phyloP scores from a whole-genome alignment of 2,888 invertebrate genomes.

The Synergus gifuensis region DNA sequence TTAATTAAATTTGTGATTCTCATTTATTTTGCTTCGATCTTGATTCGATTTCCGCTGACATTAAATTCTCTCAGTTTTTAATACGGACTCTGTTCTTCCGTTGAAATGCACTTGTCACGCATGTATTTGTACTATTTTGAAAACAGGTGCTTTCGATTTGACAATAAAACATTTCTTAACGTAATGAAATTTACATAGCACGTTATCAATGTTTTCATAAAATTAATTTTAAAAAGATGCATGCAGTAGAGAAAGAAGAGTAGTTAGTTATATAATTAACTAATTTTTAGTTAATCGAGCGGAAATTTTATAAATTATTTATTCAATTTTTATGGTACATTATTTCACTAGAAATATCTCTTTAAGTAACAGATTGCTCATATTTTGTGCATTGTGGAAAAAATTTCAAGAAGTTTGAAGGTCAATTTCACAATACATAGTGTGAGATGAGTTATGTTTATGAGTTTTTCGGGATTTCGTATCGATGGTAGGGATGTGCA shows the following conservation, averaged over 20 bases:
- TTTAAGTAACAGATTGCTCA: neutral
- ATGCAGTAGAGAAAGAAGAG: too few species aligned
- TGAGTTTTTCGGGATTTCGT: neutral
- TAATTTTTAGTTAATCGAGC: too few species aligned
- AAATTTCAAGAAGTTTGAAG: neutral
- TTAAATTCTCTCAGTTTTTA: constrained; percentile 40
- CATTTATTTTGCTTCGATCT: constrained; percentile 11
- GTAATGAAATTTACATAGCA: constrained; percentile 24
- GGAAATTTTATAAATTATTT: too few species aligned
- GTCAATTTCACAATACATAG: neutral
- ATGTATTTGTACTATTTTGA: constrained; percentile 4
- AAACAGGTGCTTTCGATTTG: neutral
- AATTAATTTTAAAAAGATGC: neutral
- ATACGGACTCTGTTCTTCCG: constrained; percentile 62
- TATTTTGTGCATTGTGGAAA: neutral
- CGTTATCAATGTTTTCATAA: constrained; percentile 35
- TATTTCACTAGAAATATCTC: neutral
- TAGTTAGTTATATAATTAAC: too few species aligned
- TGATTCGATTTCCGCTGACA: constrained; percentile 17
- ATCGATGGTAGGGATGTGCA: neutral
- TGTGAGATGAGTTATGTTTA: neutral
- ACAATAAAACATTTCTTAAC: constrained; percentile 34
- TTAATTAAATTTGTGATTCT: too few species aligned
- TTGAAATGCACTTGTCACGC: constrained; percentile 41
- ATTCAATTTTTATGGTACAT: too few species aligned